Evolutionary conservation across 2,113 vertebrate genomes (phyloP).

Genomic region (Hyperoodon ampullatus): DNA sequence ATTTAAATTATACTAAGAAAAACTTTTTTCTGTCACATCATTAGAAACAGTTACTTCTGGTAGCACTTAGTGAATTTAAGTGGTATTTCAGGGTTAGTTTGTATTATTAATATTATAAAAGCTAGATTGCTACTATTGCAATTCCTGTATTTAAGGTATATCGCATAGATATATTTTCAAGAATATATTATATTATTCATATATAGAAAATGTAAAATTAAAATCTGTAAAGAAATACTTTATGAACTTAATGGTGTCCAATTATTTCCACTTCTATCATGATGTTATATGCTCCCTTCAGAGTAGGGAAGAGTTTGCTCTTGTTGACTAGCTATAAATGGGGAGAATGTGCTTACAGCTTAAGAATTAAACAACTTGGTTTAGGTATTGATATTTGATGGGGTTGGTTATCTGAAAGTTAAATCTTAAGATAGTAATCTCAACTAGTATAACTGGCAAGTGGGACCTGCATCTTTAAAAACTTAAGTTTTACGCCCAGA

Average conservation of each 20-base stretch:
- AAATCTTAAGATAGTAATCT: conserved; percentile 5
- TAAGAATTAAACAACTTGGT: not conserved
- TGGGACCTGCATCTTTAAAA: not conserved
- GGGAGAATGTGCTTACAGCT: not conserved
- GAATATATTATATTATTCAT: not conserved
- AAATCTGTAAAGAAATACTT: conserved; percentile 33
- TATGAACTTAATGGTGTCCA: not conserved
- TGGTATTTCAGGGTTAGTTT: not conserved
- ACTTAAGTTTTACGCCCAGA: not conserved
- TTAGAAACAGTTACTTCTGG: not conserved
- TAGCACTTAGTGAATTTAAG: not conserved
- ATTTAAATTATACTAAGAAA: not conserved
- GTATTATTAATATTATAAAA: not conserved
- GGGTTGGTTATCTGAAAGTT: not conserved
- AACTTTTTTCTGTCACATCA: not conserved
- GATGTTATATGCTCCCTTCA: not conserved
- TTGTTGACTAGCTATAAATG: not conserved
- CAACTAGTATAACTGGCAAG: not conserved
- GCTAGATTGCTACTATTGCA: not conserved
- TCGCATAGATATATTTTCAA: not conserved
- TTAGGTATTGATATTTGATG: not conserved
- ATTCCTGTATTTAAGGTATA: not conserved
- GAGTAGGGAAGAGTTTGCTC: not conserved
- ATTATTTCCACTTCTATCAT: not conserved
- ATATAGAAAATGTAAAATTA: not conserved